A percentile compares a stretch with the other conserved stretches of the same genome.
phyloP scores from a whole-genome alignment of 2,888 invertebrate genomes.

The Idaea straminata region DNA sequence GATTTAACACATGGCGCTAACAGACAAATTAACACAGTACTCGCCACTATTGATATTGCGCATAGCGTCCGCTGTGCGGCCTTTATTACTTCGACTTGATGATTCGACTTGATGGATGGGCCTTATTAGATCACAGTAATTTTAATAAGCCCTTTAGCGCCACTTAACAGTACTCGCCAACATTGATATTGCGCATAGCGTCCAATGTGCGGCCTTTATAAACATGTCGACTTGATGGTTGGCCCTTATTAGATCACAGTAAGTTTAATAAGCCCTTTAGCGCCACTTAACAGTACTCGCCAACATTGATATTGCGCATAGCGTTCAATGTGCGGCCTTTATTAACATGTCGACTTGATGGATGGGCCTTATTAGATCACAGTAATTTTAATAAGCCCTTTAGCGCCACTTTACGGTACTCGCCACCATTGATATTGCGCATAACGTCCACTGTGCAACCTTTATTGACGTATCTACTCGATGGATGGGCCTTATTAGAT shows the following conservation, averaged over 20 bases:
- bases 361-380: slow-evolving; percentile 43
- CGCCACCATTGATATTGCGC: too few species aligned
- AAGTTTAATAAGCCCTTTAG: too few species aligned
- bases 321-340: slow-evolving; percentile 63
- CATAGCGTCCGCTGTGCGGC: slow-evolving; percentile 67
- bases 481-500: slow-evolving; percentile 40
- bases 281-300: slow-evolving; percentile 36
- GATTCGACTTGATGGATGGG: slow-evolving; percentile 45
- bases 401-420: background rate
- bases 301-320: slow-evolving; percentile 58
- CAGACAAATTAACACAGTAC: slow-evolving; percentile 54
- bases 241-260: slow-evolving; percentile 48
- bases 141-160: slow-evolving; percentile 34
- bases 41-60: slow-evolving; percentile 58
- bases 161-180: slow-evolving; percentile 42
- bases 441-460: slow-evolving; percentile 65
- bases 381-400: slow-evolving; percentile 25
- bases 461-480: slow-evolving; percentile 56
- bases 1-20: slow-evolving; percentile 61
- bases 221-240: slow-evolving; percentile 50
- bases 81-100: slow-evolving; percentile 59
- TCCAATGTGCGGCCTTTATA: slow-evolving; percentile 66
- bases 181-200: slow-evolving; percentile 55
- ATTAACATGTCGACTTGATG: slow-evolving; percentile 54
- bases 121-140: slow-evolving; percentile 40